Percentiles rank a stretch among this genome's conserved stretches.
These are phyloP conservation scores for Morbakka virulenta DNA, from an alignment of 30 jellyfish, hydroid and myxozoan species.

Conservation along the genomic window DNA sequence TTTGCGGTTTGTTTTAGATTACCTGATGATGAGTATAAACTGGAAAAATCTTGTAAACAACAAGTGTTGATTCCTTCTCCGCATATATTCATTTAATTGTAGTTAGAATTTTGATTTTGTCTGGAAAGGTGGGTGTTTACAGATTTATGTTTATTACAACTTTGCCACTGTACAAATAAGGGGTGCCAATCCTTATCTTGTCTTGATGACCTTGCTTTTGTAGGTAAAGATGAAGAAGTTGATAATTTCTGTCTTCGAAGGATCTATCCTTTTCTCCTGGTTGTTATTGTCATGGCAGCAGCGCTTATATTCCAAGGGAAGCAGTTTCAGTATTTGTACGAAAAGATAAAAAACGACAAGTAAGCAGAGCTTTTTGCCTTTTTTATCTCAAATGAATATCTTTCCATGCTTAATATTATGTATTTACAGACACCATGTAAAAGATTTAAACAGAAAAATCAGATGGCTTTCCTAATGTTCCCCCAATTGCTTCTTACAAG, in stretches of 20 bases:
- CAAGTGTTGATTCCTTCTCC: too few species aligned
- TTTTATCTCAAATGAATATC: too few species aligned
- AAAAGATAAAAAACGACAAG: constrained; percentile 84
- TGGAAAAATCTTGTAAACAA: too few species aligned
- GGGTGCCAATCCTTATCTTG: too few species aligned
- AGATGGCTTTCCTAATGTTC: neutral
- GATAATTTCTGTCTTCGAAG: constrained; percentile 67
- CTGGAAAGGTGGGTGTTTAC: neutral
- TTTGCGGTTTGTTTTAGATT: too few species aligned
- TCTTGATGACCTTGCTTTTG: too few species aligned
- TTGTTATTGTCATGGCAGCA: constrained; percentile 34
- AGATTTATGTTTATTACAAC: neutral
- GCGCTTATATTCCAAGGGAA: constrained; percentile 82
- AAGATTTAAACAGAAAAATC: neutral
- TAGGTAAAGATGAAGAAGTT: constrained; percentile 52
- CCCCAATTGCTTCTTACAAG: too few species aligned
- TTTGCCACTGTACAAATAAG: too few species aligned
- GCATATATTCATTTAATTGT: too few species aligned
- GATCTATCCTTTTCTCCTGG: constrained; percentile 68
- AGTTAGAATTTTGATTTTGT: neutral
- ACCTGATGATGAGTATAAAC: too few species aligned
- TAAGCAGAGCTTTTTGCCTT: constrained; percentile 34
- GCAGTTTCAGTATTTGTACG: constrained; percentile 71
- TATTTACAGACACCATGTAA: neutral
- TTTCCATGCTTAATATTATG: too few species aligned